A percentile compares a stretch with the other conserved stretches of the same genome.
Evolutionary conservation across 2,888 invertebrate species (phyloP).

Genomic region (Acleris holmiana): DNA sequence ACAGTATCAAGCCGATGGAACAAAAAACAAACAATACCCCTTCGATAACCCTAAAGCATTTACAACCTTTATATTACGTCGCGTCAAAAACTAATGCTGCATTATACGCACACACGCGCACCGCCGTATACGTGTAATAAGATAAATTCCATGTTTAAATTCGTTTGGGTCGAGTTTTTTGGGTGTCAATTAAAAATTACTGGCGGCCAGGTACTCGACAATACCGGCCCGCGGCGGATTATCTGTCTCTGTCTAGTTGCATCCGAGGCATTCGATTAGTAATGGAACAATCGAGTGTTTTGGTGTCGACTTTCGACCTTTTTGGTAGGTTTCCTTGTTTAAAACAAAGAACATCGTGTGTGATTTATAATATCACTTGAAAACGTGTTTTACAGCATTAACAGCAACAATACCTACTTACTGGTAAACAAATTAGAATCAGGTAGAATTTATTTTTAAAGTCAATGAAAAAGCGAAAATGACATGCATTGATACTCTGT

Average conservation of each 20-base stretch:
- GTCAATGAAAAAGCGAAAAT: too few species aligned
- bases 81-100: conserved; percentile 56
- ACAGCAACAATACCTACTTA: too few species aligned
- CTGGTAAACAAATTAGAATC: too few species aligned
- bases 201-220: conserved; percentile 74
- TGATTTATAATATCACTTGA: too few species aligned
- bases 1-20: conserved; percentile 26
- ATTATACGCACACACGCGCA: conserved; percentile 57
- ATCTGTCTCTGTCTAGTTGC: not conserved
- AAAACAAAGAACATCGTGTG: not conserved
- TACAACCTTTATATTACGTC: conserved; percentile 50
- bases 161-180: conserved; percentile 73
- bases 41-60: conserved; percentile 40
- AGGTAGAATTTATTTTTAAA: too few species aligned
- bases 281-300: conserved; percentile 13
- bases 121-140: conserved; percentile 70
- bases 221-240: conserved; percentile 42
- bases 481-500: too few species aligned
- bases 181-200: conserved; percentile 81
- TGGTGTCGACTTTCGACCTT: not conserved
- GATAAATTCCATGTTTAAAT: conserved; percentile 80
- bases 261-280: conserved; percentile 4
- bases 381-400: too few species aligned
- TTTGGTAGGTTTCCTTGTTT: not conserved
- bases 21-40: conserved; percentile 27